Conservation (phyloP, 2,797 vertebrate species). For the Onychomys arenicola region DNA sequence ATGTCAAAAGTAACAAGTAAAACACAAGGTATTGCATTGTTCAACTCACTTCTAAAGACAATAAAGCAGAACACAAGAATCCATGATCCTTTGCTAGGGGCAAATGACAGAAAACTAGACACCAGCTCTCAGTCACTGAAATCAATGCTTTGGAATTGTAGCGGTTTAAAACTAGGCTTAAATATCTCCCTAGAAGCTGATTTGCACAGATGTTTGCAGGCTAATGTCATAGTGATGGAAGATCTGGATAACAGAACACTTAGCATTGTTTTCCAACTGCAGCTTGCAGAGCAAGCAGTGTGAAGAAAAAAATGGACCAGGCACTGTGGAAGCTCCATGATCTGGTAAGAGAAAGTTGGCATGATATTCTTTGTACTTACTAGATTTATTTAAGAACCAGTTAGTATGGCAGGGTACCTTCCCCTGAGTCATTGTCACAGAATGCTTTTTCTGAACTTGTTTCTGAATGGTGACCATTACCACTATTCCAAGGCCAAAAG, state of each 20-base stretch:
- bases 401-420: neutral
- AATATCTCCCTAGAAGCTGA: neutral
- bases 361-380: neutral
- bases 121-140: neutral
- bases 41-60: constrained; percentile 8
- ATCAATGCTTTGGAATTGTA: neutral
- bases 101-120: neutral
- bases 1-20: neutral
- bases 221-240: neutral
- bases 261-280: neutral
- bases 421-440: neutral
- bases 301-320: neutral
- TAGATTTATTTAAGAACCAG: constrained; percentile 29
- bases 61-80: neutral
- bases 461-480: neutral
- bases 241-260: neutral
- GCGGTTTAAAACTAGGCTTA: neutral
- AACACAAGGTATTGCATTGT: neutral
- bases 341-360: neutral
- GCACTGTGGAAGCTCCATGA: neutral
- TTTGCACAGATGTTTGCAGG: neutral
- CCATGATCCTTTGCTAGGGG: neutral
- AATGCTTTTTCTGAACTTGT: neutral
- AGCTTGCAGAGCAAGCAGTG: neutral
- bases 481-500: neutral